Evolutionary conservation across 2,113 vertebrate species (phyloP), one percentile per base, ranked within the genome.

Genomic region (Eudyptes chrysolophus): DNA sequence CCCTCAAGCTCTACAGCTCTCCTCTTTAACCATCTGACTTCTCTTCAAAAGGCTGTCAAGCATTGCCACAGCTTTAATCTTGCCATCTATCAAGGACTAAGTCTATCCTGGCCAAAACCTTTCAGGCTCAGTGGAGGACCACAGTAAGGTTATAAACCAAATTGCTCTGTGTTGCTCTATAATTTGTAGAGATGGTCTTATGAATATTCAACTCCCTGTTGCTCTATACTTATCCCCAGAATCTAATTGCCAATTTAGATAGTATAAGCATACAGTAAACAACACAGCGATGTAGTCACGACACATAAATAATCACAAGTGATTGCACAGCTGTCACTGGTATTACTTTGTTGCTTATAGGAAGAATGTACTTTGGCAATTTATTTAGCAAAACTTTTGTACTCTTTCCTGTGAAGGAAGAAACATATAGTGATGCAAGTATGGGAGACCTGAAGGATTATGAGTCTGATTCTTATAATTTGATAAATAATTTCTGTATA

Each of bases 271-370:
- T 49, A 82, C 8, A 76, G 57, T 82, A 90, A 95, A 92, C 49
- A 94, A 32, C 66, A 34, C 27, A 85, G 30, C 0, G 0, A 54
- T 49, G 19, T 36, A 95, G 62, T 85, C 70, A 72, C 0, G 1
- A 54, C 70, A 92, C 58, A 83, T 85, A 90, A 96, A 93, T 94
- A 82, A 90, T 83, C 79, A 54, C 40, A 79, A 93, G 48, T 52
- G 44, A 78, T 69, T 92, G 46, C 84, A 93, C 58, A 92, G 52
- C 49, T 94, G 90, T 72, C 3, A 14, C 29, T 32, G 17, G 15
- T 64, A 32, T 49, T 87, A 44, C 25, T 84, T 71, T 9, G 4
- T 64, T 82, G 4, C 55, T 85, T 49, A 32, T 14, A 85, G 26
- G 34, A 89, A 72, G 15, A 77, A 27, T 22, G 12, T 15, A 17